These are phyloP conservation scores for Ageneiosus marmoratus DNA, from an alignment of 2,113 vertebrate genomes.

Conservation along the genomic window DNA sequence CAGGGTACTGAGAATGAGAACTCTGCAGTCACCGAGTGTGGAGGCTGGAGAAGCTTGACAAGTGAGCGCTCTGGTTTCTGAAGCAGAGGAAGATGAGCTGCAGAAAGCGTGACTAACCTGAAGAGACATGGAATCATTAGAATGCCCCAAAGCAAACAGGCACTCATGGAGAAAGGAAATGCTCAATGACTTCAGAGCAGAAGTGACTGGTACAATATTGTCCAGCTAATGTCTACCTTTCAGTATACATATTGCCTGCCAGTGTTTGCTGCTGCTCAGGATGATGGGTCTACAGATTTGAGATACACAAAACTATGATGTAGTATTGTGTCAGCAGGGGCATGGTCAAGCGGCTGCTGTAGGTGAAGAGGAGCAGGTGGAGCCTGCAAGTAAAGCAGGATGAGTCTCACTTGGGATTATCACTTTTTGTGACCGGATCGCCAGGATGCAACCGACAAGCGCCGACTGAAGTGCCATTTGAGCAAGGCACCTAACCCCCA, in stretches of 20 bases:
- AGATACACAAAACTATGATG: background rate
- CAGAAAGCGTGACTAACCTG: slow-evolving; percentile 48
- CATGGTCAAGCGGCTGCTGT: too few species aligned
- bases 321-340: too few species aligned
- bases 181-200: slow-evolving; percentile 41
- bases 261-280: background rate
- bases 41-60: slow-evolving; percentile 47
- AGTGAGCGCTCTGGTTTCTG: slow-evolving; percentile 3
- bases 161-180: slow-evolving; percentile 53
- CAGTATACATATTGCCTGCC: background rate
- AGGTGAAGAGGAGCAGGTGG: too few species aligned
- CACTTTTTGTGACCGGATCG: too few species aligned
- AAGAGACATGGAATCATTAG: slow-evolving; percentile 55
- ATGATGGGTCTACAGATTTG: background rate
- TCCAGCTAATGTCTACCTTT: slow-evolving; percentile 20
- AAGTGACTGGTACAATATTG: slow-evolving; percentile 48
- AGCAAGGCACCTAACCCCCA: too few species aligned
- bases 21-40: slow-evolving; percentile 1
- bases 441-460: too few species aligned
- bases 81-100: slow-evolving; percentile 15
- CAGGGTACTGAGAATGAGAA: slow-evolving; percentile 10
- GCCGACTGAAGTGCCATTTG: too few species aligned
- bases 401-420: too few species aligned
- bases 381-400: too few species aligned
- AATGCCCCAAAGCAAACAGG: slow-evolving; percentile 42